A percentile compares a stretch with the other conserved stretches of the same genome.
Evolutionary conservation across 2,888 invertebrate genomes (phyloP).

Genomic region (Chalcis sispes): DNA sequence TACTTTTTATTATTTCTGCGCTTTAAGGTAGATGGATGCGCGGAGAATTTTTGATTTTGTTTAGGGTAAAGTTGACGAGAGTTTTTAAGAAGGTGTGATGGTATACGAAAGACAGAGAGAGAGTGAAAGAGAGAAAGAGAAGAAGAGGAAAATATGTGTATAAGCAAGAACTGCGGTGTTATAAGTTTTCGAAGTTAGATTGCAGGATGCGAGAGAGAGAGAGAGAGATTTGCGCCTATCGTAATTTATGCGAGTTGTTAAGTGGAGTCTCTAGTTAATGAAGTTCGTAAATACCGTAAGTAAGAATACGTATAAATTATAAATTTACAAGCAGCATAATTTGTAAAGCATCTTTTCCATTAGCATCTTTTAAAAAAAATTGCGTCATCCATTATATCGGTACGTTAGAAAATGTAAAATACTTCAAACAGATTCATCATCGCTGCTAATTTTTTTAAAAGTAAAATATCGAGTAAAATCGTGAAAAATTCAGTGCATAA

Average conservation of each 20-base stretch:
- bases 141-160: not conserved
- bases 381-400: no score
- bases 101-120: not conserved
- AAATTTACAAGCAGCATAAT: no score
- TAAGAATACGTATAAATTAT: no score
- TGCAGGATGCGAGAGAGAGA: not conserved
- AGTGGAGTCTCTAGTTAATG: constrained; percentile 36
- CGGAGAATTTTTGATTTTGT: not conserved
- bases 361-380: no score
- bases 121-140: not conserved
- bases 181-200: constrained; percentile 50
- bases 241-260: constrained; percentile 47
- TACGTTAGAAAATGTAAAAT: no score
- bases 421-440: no score
- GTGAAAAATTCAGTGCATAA: no score
- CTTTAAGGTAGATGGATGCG: not conserved
- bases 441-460: no score
- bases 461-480: no score
- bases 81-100: not conserved
- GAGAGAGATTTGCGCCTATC: constrained; percentile 23
- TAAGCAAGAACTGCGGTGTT: no score
- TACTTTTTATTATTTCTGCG: no score
- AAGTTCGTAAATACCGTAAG: constrained; percentile 44
- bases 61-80: not conserved
- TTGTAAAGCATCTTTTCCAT: no score